Evolutionary conservation across 1,140 invertebrate species (phyloP).

Genomic region (Hylaeus anthracinus): DNA sequence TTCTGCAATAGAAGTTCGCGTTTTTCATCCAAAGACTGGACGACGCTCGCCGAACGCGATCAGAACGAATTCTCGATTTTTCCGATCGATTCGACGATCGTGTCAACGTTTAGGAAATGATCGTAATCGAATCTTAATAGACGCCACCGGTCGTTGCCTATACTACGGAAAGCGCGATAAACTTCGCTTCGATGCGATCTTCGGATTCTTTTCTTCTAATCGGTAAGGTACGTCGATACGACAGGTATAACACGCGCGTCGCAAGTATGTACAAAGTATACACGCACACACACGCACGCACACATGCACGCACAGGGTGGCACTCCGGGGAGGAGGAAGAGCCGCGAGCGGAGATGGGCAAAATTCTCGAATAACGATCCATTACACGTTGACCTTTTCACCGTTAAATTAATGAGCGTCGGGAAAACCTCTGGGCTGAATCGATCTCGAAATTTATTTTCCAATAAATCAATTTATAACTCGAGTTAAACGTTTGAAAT

Average conservation of each 20-base stretch:
- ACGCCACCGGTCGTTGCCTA: conserved; percentile 26
- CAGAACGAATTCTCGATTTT: neutral
- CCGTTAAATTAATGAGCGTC: too few relatives aligned
- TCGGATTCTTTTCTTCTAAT: neutral
- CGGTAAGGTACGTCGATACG: conserved; percentile 22
- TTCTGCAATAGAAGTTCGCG: neutral
- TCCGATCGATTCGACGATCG: neutral
- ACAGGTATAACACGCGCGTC: conserved; percentile 20
- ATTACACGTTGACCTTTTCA: too few relatives aligned
- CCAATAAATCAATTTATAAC: too few relatives aligned
- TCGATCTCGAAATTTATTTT: too few relatives aligned
- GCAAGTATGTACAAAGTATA: conserved; percentile 46
- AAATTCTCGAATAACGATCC: too few relatives aligned
- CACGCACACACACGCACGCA: conserved; percentile 1
- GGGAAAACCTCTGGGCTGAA: too few relatives aligned
- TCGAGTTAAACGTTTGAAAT: too few relatives aligned
- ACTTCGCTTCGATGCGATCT: neutral
- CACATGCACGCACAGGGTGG: neutral
- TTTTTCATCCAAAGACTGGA: neutral
- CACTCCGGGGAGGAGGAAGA: neutral
- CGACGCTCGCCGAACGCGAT: neutral
- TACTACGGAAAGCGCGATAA: conserved; percentile 36
- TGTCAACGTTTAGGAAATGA: too few relatives aligned
- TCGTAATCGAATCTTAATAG: neutral
- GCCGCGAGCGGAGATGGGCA: too few relatives aligned